Evolutionary conservation across 2,888 invertebrate genomes (phyloP).

Genomic region (Lagria hirta): DNA sequence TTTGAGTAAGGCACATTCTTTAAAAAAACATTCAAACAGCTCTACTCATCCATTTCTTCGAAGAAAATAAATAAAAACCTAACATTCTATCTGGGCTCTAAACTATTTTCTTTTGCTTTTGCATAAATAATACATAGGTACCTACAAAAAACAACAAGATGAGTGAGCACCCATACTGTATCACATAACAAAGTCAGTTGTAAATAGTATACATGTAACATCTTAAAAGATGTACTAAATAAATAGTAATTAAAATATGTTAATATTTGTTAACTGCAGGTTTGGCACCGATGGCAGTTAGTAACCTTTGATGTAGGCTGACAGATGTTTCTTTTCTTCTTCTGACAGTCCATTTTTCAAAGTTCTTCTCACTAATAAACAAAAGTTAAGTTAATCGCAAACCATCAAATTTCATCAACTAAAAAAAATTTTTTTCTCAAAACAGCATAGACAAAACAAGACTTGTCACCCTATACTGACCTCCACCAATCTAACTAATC

Average conservation of each 20-base stretch:
- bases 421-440: not conserved
- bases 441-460: no score
- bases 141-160: conserved; percentile 41
- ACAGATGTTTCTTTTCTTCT: conserved; percentile 77
- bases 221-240: conserved; percentile 26
- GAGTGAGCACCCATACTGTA: conserved; percentile 46
- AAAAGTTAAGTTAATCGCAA: no score
- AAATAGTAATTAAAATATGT: conserved; percentile 24
- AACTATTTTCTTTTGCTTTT: conserved; percentile 21
- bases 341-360: conserved; percentile 75
- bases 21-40: conserved; percentile 34
- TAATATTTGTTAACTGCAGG: conserved; percentile 23
- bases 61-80: conserved; percentile 31
- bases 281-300: conserved; percentile 58
- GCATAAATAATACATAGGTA: conserved; percentile 32
- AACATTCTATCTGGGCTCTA: conserved; percentile 29
- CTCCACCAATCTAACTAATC: no score
- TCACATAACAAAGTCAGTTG: conserved; percentile 51
- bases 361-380: conserved; percentile 65
- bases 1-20: conserved; percentile 31
- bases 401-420: no score
- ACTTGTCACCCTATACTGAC: no score
- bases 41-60: conserved; percentile 37
- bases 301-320: conserved; percentile 73
- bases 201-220: conserved; percentile 35